Evolutionary conservation across 2,888 invertebrate genomes (phyloP), one percentile per base, ranked within the genome.

Genomic region (Leptopterna dolabrata): DNA sequence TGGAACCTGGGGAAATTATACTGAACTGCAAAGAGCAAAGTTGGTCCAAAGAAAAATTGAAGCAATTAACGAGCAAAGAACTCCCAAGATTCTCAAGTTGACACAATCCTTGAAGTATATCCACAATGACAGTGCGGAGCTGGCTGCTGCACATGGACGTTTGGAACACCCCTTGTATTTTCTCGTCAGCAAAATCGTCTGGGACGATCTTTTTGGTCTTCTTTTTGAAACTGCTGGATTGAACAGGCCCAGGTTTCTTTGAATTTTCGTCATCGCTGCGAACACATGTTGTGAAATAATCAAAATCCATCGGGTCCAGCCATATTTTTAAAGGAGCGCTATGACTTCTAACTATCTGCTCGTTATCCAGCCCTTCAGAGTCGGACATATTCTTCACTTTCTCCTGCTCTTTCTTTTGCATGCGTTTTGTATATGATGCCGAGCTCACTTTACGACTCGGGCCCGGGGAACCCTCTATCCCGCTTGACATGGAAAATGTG

Each of bases 1-100:
- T 92, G 71, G 92, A 91, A 36, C 90, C 89, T 24, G 91, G 90
- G 30, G 91, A 91, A 0, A 84, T 47, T 2, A 82, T 80, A 0
- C 93, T 93, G 90, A 94, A 94, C 89, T 95, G 94, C 14, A 95
- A 90, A 0, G 94, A 92, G 91, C 94, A 94, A 0, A 95, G 91
- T 86, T 94, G 94, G 84, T 94, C 93, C 47, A 94, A 89, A 0
- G 94, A 92, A 89, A 95, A 95, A 90, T 94, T 94, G 0, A 94
- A 87, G 36, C 87, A 87, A 76, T 80, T 86, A 2, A 88, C 78
- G 0, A 76, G 78, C 24, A 83, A 30, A 14, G 70, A 41, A 41
- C 43, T 71, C 14, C 82, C 84, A 24, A 81, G 51, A 29, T 3
- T 71, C 43, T 88, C 88, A 14, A 88, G 73, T 51, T 88, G 88